Percentiles rank a stretch among this genome's conserved stretches.
Evolutionary conservation across 2,888 invertebrate species (phyloP).

Genomic region (Melieria crassipennis): DNA sequence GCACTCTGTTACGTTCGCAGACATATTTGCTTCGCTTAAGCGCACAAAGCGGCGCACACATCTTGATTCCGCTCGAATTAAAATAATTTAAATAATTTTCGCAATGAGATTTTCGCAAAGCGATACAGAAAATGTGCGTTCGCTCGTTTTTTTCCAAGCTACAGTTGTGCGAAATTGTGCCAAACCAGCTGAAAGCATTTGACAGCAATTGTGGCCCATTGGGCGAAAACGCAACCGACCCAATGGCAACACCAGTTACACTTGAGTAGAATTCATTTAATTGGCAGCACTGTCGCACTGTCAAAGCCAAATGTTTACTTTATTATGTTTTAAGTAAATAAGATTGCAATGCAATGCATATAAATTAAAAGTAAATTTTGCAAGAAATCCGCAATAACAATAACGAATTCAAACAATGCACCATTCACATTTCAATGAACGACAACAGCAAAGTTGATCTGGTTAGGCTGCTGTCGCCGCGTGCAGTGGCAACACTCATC

Average conservation of each 20-base stretch:
- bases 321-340: no score
- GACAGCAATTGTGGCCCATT: neutral
- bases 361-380: no score
- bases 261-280: neutral
- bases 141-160: neutral
- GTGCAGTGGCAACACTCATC: no score
- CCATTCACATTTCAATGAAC: no score
- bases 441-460: no score
- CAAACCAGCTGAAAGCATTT: neutral
- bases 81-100: slow-evolving; percentile 38
- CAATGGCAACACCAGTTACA: slow-evolving; percentile 1
- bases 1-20: no score
- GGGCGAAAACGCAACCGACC: neutral
- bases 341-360: no score
- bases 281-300: neutral
- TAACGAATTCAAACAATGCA: no score
- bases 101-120: slow-evolving; percentile 10
- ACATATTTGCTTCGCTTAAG: no score
- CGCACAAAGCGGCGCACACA: neutral
- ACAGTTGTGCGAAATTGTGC: neutral
- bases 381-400: no score
- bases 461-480: no score
- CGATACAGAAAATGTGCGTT: neutral
- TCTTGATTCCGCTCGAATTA: slow-evolving; percentile 26
- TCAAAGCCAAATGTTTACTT: no score